A percentile compares a stretch with the other conserved stretches of the same genome.
Evolutionary conservation across 2,113 vertebrate genomes (phyloP).

Genomic region (Rhineura floridana): DNA sequence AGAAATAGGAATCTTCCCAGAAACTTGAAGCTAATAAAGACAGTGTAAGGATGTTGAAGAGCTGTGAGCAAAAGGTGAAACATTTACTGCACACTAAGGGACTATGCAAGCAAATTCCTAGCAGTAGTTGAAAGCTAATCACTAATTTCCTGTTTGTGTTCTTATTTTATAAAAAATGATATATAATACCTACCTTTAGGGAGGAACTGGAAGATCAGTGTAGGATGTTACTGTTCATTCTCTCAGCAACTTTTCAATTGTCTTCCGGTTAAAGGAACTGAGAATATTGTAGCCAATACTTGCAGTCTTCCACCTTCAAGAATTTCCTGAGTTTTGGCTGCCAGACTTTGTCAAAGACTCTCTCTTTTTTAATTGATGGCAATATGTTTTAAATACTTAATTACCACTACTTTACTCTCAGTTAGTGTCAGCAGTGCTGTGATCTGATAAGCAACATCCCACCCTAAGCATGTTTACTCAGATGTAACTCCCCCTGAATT

Average conservation of each 20-base stretch:
- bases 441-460: background rate
- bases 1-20: slow-evolving; percentile 29
- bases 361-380: background rate
- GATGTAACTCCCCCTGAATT: background rate
- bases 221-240: background rate
- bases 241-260: background rate
- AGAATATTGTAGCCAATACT: slow-evolving; percentile 5
- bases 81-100: background rate
- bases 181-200: background rate
- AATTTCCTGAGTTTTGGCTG: background rate
- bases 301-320: background rate
- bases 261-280: slow-evolving; percentile 3
- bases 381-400: too few relatives aligned
- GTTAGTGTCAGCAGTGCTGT: background rate
- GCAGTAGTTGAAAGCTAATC: background rate
- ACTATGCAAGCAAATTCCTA: slow-evolving; percentile 19
- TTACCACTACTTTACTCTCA: background rate
- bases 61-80: slow-evolving; percentile 9
- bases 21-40: background rate
- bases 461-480: background rate
- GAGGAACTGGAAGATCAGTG: background rate
- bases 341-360: slow-evolving; percentile 13
- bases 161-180: slow-evolving; percentile 4
- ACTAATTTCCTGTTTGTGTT: background rate
- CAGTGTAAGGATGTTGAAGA: background rate